A percentile compares a stretch with the other conserved stretches of the same genome.
phyloP scores from a whole-genome alignment of 1,140 invertebrate genomes.

The Lordiphosa mommai region DNA sequence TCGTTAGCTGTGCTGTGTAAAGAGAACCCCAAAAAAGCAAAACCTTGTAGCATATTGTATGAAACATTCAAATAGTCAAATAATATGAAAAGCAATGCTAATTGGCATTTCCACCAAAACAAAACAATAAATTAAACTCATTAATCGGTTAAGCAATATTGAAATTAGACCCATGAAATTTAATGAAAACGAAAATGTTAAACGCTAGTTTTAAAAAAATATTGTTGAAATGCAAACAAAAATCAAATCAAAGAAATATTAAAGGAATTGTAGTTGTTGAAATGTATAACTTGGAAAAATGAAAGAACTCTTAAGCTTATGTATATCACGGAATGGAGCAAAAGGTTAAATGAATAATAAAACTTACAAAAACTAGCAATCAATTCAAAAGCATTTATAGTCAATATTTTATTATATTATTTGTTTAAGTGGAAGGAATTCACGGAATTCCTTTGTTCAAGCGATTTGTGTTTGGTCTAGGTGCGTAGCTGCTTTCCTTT shows the following conservation, averaged over 20 bases:
- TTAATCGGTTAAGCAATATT: constrained; percentile 51
- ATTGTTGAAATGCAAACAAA: constrained; percentile 48
- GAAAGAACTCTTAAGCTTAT: constrained; percentile 42
- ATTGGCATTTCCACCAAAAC: constrained; percentile 49
- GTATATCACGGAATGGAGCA: constrained; percentile 17
- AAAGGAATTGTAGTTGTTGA: constrained; percentile 55
- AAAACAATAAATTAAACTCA: background rate
- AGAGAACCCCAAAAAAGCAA: background rate
- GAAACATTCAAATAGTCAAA: constrained; percentile 18
- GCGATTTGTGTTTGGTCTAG: too few relatives aligned
- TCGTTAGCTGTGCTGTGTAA: constrained; percentile 15
- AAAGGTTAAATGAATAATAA: constrained; percentile 3
- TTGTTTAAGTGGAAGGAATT: too few relatives aligned
- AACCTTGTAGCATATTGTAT: constrained; percentile 32
- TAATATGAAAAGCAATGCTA: constrained; percentile 40
- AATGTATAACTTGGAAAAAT: constrained; percentile 5
- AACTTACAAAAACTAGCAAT: too few relatives aligned
- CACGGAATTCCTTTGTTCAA: too few relatives aligned
- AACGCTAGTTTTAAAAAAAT: constrained; percentile 57
- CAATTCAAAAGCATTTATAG: too few relatives aligned
- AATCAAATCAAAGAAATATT: constrained; percentile 44
- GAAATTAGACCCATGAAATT: constrained; percentile 12
- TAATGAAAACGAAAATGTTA: constrained; percentile 24
- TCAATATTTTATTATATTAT: too few relatives aligned
- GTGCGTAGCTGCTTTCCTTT: too few relatives aligned